A percentile compares a stretch with the other conserved stretches of the same genome.
Conservation (phyloP, 2,888 invertebrate species). For the Anodontia alba region DNA sequence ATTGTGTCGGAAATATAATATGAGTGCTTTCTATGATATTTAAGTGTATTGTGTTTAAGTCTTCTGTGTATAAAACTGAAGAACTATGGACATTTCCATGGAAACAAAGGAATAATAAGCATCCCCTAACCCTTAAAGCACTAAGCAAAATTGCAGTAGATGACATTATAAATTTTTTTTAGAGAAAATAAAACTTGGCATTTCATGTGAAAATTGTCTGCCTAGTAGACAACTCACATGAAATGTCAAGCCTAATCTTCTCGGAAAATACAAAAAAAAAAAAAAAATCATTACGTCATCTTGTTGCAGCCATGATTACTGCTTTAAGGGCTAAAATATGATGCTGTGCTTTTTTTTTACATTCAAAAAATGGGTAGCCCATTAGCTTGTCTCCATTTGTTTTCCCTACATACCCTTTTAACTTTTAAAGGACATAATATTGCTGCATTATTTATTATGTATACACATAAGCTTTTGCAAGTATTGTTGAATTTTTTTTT, state of each 20-base stretch:
- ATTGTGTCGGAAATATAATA: constrained; percentile 3
- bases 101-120: neutral
- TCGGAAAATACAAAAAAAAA: too few species aligned
- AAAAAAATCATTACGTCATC: too few species aligned
- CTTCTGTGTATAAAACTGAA: neutral
- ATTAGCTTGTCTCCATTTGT: neutral
- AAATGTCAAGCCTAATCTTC: too few species aligned
- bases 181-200: too few species aligned
- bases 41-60: neutral
- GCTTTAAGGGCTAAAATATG: too few species aligned
- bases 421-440: constrained; percentile 21
- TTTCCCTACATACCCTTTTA: neutral
- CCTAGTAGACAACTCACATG: too few species aligned
- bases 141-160: too few species aligned
- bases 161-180: too few species aligned
- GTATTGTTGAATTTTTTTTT: neutral
- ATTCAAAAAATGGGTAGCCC: too few species aligned
- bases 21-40: constrained; percentile 15
- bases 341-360: neutral
- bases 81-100: neutral
- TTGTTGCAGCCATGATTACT: too few species aligned
- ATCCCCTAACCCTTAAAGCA: too few species aligned
- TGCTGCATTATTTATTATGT: constrained; percentile 12
- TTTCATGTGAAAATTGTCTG: too few species aligned
- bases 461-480: constrained; percentile 16